These are phyloP conservation scores for Tetragonisca angustula DNA, from an alignment of 2,888 invertebrate species.

Conservation along the genomic window DNA sequence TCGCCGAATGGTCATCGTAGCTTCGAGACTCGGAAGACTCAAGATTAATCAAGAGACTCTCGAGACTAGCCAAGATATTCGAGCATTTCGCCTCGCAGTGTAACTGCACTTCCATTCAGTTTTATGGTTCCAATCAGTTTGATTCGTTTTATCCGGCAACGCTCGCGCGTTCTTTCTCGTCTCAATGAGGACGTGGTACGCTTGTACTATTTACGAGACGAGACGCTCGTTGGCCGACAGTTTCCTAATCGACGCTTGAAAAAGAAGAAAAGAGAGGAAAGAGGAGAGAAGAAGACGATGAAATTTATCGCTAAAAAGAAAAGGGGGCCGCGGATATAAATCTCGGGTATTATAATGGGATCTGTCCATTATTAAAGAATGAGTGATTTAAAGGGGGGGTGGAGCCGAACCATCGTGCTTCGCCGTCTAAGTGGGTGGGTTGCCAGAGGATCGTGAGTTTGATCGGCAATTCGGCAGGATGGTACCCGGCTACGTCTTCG, in stretches of 20 bases:
- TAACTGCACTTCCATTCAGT: too few relatives aligned
- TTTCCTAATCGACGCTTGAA: constrained; percentile 66
- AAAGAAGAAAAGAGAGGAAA: constrained; percentile 31
- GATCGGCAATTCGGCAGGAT: constrained; percentile 78
- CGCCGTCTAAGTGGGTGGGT: constrained; percentile 77
- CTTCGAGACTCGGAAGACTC: too few relatives aligned
- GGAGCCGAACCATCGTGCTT: constrained; percentile 78
- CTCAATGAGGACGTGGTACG: neutral
- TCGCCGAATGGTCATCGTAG: too few relatives aligned
- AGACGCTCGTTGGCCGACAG: constrained; percentile 42
- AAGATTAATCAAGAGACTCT: too few relatives aligned
- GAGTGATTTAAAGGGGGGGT: constrained; percentile 84
- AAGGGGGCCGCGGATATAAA: constrained; percentile 83
- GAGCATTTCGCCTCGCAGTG: too few relatives aligned
- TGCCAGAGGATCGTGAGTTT: constrained; percentile 80
- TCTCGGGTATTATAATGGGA: constrained; percentile 84
- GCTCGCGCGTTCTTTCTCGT: neutral
- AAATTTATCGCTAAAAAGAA: constrained; percentile 84
- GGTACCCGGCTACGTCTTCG: constrained; percentile 34
- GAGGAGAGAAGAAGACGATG: constrained; percentile 70
- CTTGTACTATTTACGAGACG: constrained; percentile 32
- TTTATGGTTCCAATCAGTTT: too few relatives aligned
- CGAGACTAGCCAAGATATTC: too few relatives aligned
- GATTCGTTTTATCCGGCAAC: too few relatives aligned
- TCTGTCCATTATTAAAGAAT: constrained; percentile 85